Evolutionary conservation across 2,888 invertebrate genomes (phyloP), one percentile per base, ranked within the genome.

Genomic region (Campopleginae sp.): DNA sequence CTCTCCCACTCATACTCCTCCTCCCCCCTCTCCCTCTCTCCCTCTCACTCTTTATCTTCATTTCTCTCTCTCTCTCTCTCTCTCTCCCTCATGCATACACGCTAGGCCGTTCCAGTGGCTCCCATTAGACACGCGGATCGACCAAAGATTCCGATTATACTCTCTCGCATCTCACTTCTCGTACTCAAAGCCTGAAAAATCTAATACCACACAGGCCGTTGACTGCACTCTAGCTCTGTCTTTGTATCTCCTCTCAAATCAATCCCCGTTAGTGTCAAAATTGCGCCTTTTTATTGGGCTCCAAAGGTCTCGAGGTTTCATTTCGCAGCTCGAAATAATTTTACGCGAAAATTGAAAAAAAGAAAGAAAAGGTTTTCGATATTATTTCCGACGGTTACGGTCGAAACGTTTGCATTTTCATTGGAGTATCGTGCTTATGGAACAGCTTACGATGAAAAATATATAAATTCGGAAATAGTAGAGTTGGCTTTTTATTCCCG

Each of bases 51-150:
- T 65, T 44, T 66, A 42, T 44, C 66, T 66, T 19, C 66, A 23
- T 19, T 5, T 44, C 44, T 14, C 61, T 78, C 44, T 27, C 61
- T 71, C 68, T 48, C 33, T n/a, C 17, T 63, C 33, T 27, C 48
- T 70, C 14, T 38, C 84, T 78, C 23, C 80, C 70, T 48, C 70
- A 12, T 33, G 14, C 17, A 58, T 33, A 19, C 48, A 17, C 72
- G 78, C 72, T 38, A 63, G 65, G 44, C 75, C 87, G 85, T 75
- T 86, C 85, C 85, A 78, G 76, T 83, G 75, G 51, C 44, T 86
- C 80, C 87, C 78, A 85, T 82, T 85, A 78, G 58, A 71, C 72
- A 54, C 71, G 65, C 61, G 46, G 33, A 71, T 79, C 81, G 80
- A 77, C 80, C 85, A 44, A 71, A 66, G 76, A 83, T 83, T 75